Evolutionary conservation across 1,140 invertebrate genomes (phyloP).

Genomic region (Caenorhabditis brenneri): DNA sequence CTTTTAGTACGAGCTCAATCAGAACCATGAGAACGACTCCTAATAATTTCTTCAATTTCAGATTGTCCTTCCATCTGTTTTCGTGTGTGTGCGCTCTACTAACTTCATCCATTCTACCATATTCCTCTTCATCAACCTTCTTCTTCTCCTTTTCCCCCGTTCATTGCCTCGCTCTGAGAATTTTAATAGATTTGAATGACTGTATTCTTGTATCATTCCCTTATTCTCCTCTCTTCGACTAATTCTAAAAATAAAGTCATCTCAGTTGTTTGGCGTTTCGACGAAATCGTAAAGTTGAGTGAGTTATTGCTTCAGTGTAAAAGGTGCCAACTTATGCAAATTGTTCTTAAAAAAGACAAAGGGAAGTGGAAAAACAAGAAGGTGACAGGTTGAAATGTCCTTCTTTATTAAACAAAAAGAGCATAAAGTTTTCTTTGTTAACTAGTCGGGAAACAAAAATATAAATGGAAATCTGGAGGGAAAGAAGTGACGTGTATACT

Average conservation of each 20-base stretch:
- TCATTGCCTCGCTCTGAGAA: not conserved
- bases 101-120: not conserved
- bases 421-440: too few relatives aligned
- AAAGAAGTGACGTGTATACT: too few relatives aligned
- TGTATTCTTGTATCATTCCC: not conserved
- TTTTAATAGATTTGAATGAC: constrained; percentile 9
- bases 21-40: too few relatives aligned
- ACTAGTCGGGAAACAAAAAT: too few relatives aligned
- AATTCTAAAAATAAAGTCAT: constrained; percentile 32
- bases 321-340: constrained; percentile 10
- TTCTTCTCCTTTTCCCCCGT: not conserved
- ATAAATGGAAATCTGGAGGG: too few relatives aligned
- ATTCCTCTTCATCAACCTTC: not conserved
- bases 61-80: not conserved
- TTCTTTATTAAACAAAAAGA: not conserved
- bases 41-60: not conserved
- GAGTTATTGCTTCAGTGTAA: not conserved
- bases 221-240: not conserved
- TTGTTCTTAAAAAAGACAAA: not conserved
- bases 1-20: too few relatives aligned
- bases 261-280: constrained; percentile 27
- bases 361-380: not conserved
- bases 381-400: not conserved
- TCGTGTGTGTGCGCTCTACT: not conserved
- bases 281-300: not conserved